Evolutionary conservation across 2,113 vertebrate genomes (phyloP).

Genomic region (Percina caprodes): DNA sequence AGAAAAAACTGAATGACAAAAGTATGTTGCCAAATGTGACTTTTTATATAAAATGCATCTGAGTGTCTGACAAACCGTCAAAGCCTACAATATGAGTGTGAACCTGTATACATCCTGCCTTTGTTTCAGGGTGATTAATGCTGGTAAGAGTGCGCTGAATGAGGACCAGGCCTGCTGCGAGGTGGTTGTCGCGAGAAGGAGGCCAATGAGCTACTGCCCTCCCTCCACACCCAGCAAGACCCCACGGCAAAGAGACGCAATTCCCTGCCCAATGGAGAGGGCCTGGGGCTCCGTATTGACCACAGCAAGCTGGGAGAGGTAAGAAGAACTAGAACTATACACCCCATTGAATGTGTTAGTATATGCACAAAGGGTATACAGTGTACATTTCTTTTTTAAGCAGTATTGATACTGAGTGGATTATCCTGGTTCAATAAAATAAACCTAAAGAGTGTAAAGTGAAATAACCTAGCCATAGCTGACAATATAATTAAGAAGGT

Average conservation of each 20-base stretch:
- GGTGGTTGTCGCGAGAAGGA: constrained; percentile 71
- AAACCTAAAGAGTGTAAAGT: too few species aligned
- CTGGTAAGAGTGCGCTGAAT: constrained; percentile 78
- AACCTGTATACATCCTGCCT: neutral
- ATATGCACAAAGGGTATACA: neutral
- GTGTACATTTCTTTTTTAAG: neutral
- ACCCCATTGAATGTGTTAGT: too few species aligned
- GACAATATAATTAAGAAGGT: too few species aligned
- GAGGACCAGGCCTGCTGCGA: constrained; percentile 82
- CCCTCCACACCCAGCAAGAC: constrained; percentile 74
- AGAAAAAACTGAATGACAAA: neutral
- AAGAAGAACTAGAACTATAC: neutral
- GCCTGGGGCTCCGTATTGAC: constrained; percentile 65
- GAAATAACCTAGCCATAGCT: too few species aligned
- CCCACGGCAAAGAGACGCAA: constrained; percentile 73
- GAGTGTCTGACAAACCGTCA: neutral
- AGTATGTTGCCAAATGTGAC: neutral
- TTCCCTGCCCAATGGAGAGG: constrained; percentile 79
- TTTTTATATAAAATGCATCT: constrained; percentile 6
- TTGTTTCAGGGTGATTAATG: constrained; percentile 78
- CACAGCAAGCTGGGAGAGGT: constrained; percentile 67
- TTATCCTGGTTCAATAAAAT: too few species aligned
- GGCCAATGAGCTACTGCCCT: constrained; percentile 80
- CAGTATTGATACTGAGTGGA: too few species aligned
- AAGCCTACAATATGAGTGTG: constrained; percentile 21